Conservation (phyloP, 2,888 invertebrate genomes). For the Conomelus anceps region DNA sequence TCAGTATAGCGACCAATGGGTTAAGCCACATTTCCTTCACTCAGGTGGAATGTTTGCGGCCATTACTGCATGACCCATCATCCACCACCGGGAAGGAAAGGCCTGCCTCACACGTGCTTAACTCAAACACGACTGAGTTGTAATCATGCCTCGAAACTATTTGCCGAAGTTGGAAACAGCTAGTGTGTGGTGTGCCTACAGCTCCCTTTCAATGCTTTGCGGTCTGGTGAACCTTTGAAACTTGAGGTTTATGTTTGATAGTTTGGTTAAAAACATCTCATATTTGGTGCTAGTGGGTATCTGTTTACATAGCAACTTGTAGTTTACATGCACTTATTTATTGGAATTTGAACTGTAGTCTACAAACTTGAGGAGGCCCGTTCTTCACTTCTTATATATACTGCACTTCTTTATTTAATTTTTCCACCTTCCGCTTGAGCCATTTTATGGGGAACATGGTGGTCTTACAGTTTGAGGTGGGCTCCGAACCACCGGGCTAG, state of each 20-base stretch:
- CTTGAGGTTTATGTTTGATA: not conserved
- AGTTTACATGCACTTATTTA: too few species aligned
- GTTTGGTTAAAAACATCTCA: not conserved
- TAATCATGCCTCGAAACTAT: not conserved
- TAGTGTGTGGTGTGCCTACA: not conserved
- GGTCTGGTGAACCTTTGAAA: not conserved
- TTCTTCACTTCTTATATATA: too few species aligned
- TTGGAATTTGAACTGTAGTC: too few species aligned
- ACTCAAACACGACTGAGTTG: not conserved
- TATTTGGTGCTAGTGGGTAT: not conserved
- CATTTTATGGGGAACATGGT: too few species aligned
- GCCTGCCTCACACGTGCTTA: not conserved
- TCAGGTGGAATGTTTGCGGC: not conserved
- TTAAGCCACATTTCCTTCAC: too few species aligned
- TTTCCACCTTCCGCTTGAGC: too few species aligned
- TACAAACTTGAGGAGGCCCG: too few species aligned
- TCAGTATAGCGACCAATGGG: not conserved
- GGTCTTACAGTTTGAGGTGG: too few species aligned
- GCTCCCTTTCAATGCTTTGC: not conserved
- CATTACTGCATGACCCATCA: not conserved
- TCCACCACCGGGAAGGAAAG: not conserved
- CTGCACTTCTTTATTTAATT: too few species aligned
- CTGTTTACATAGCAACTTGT: not conserved
- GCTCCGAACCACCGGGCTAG: too few species aligned
- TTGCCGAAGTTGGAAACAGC: not conserved